These are phyloP conservation scores for Epinephelus moara DNA, from an alignment of 2,113 vertebrate genomes.

Conservation along the genomic window DNA sequence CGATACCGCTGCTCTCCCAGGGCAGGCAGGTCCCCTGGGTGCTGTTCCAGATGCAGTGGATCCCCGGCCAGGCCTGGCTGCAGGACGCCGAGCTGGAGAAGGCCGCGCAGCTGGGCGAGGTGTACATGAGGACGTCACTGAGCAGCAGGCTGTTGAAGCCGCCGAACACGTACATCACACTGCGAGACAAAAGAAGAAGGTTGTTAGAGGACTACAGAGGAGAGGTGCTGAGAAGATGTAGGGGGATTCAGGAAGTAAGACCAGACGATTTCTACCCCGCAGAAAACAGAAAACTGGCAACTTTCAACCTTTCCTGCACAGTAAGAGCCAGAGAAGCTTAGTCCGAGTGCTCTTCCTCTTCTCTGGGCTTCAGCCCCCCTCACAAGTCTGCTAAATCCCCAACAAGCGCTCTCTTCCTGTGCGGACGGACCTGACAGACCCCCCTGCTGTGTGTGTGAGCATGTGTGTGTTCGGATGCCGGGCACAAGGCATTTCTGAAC, in stretches of 20 bases:
- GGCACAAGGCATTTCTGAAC: conserved; percentile 34
- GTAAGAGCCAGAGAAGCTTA: conserved; percentile 15
- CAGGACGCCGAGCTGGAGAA: conserved; percentile 78
- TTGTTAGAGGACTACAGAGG: conserved; percentile 5
- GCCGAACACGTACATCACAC: conserved; percentile 96
- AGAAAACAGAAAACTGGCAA: no score
- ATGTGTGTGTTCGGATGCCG: conserved; percentile 2
- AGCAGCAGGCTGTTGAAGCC: conserved; percentile 98
- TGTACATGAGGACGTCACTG: conserved; percentile 91
- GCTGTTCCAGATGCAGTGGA: conserved; percentile 91
- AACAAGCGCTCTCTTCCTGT: conserved; percentile 27
- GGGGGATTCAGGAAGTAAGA: neutral
- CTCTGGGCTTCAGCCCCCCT: conserved; percentile 16
- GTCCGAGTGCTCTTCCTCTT: conserved; percentile 2
- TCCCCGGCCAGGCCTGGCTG: conserved; percentile 82
- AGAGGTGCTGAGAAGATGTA: neutral
- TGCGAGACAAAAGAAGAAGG: conserved; percentile 63
- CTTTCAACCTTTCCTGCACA: neutral
- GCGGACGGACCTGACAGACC: conserved; percentile 12
- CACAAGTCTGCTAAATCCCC: conserved; percentile 36
- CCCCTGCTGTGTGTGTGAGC: conserved; percentile 1
- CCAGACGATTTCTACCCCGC: neutral
- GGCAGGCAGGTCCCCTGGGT: conserved; percentile 80
- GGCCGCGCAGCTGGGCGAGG: conserved; percentile 87
- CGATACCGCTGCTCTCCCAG: conserved; percentile 84